Evolutionary conservation across 2,113 vertebrate species (phyloP), one percentile per base, ranked within the genome.

Genomic region (Epinephelus cyanopodus): DNA sequence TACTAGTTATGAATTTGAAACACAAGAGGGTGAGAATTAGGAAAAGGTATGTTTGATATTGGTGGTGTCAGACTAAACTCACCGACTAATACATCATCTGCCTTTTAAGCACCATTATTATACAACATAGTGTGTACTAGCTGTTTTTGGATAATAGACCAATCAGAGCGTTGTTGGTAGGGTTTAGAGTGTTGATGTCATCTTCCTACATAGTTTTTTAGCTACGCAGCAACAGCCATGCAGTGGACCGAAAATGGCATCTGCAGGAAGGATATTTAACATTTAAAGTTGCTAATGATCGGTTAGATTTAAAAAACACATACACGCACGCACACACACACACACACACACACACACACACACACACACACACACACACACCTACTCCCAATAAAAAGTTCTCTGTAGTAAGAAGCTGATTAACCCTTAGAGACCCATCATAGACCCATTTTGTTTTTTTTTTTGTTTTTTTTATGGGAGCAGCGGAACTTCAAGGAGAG

Each of bases 51-150:
- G 33, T 37, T 37, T 37, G 33, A 69, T 78, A 65, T 60, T 57
- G 50, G n/a, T 29, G 33, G 39, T 75, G 58, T 70, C 64, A 57
- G 6, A 63, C 15, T 47, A 21, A 37, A 62, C 63, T 57, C 15
- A 74, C 18, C 23, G 39, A 50, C 65, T 75, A 56, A 76, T 85
- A 53, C 58, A 77, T 62, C 61, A 72, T 73, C 54, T 71, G 61
- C 45, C 62, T 29, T 21, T 76, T 45, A 27, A 45, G 8, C 2
- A 10, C 45, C 45, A 29, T 29, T 29, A 29, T 29, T 29, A 29
- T 29, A 29, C 29, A 29, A 29, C 29, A 29, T 29, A 29, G 29
- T 29, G 29, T 29, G 29, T 29, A 29, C 29, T 29, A 29, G 29
- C 29, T 29, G 29, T 29, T 29, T 29, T 29, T 12, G 42, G 48